Percentiles rank a stretch among this genome's conserved stretches.
Conservation (phyloP, 2,113 vertebrate species). For the Tretioscincus oriximinensis region DNA sequence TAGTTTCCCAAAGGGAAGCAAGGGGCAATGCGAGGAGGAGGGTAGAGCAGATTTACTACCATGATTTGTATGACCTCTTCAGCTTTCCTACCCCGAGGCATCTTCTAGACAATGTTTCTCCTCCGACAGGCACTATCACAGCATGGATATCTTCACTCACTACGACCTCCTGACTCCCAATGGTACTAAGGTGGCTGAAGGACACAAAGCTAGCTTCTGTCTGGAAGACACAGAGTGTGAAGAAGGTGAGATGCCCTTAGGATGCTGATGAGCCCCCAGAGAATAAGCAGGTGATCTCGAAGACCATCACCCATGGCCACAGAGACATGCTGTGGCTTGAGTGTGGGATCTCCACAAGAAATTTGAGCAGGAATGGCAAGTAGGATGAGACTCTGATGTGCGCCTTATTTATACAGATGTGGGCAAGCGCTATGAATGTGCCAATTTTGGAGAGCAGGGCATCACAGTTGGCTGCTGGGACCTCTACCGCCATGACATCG, state of each 20-base stretch:
- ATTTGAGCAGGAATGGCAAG: background rate
- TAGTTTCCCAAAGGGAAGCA: too few relatives aligned
- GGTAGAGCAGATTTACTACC: too few relatives aligned
- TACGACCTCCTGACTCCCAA: conserved; percentile 92
- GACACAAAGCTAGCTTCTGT: conserved; percentile 98
- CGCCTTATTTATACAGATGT: conserved; percentile 71
- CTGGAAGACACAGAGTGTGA: conserved; percentile 93
- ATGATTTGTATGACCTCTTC: background rate
- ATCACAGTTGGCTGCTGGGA: conserved; percentile 99
- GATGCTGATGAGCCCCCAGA: accelerated
- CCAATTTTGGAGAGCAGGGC: conserved; percentile 98
- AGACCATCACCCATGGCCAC: background rate
- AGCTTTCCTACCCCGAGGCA: background rate
- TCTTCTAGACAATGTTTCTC: background rate
- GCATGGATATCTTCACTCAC: conserved; percentile 98
- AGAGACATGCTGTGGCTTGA: background rate
- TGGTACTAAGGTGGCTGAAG: conserved; percentile 92
- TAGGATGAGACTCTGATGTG: background rate
- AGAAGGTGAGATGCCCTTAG: conserved; percentile 74
- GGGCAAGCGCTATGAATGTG: conserved; percentile 94
- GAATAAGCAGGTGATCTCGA: too few relatives aligned
- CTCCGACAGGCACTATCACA: conserved; percentile 91
- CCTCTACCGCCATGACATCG: conserved; percentile 94
- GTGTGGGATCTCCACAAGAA: too few relatives aligned
- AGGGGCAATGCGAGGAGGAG: background rate